A percentile compares a stretch with the other conserved stretches of the same genome.
Evolutionary conservation across 2,888 invertebrate genomes (phyloP).

Genomic region (Trissonchulus sp.): DNA sequence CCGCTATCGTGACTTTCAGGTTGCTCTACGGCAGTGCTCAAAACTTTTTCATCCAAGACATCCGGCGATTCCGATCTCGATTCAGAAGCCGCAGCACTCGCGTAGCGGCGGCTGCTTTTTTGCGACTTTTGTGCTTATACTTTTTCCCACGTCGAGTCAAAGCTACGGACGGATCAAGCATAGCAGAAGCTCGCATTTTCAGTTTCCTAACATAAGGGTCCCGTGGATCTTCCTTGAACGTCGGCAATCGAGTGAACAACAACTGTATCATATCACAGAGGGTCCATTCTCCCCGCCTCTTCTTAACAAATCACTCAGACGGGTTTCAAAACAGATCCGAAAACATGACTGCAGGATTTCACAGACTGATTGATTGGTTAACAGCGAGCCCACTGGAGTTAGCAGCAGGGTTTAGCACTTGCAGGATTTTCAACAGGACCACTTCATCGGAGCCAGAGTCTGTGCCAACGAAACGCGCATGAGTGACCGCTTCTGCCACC

Average conservation of each 20-base stretch:
- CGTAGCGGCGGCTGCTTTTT: too few species aligned
- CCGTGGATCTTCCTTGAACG: slow-evolving; percentile 69
- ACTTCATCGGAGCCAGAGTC: slow-evolving; percentile 76
- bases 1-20: too few species aligned
- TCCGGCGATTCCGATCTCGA: not conserved
- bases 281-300: slow-evolving; percentile 89
- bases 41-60: not conserved
- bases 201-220: slow-evolving; percentile 57
- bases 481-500: slow-evolving; percentile 95
- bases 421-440: slow-evolving; percentile 88
- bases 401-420: slow-evolving; percentile 82
- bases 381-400: slow-evolving; percentile 75
- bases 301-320: slow-evolving; percentile 82
- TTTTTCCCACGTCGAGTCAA: slow-evolving; percentile 52
- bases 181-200: slow-evolving; percentile 66
- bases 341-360: slow-evolving; percentile 98
- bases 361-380: slow-evolving; percentile 93
- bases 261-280: slow-evolving; percentile 92
- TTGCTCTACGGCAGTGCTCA: not conserved
- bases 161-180: too few species aligned
- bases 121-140: too few species aligned
- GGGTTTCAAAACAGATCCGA: slow-evolving; percentile 72
- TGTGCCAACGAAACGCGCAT: slow-evolving; percentile 91
- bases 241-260: slow-evolving; percentile 69
- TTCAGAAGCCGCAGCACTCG: not conserved